Evolutionary conservation across 2,797 vertebrate genomes (phyloP).

Genomic region (Varecia variegata): DNA sequence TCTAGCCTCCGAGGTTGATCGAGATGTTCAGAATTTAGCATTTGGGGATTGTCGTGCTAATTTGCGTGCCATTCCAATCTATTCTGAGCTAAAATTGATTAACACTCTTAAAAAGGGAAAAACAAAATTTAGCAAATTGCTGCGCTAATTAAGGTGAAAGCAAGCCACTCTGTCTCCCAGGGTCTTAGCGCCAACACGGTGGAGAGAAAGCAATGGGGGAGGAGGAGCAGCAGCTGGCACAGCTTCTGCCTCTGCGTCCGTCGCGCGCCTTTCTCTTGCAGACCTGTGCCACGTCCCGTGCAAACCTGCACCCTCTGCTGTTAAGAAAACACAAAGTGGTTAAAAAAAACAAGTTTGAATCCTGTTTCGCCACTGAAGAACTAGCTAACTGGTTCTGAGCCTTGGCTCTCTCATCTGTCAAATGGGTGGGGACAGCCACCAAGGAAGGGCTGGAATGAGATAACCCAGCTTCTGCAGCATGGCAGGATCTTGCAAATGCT

Average conservation of each 20-base stretch:
- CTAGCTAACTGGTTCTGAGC: not conserved
- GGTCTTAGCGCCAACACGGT: slow-evolving; percentile 52
- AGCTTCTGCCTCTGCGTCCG: not conserved
- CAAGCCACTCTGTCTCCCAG: slow-evolving; percentile 59
- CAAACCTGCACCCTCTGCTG: not conserved
- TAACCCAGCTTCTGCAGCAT: no score
- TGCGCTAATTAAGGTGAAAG: slow-evolving; percentile 76
- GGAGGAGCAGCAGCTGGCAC: not conserved
- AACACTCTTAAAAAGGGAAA: slow-evolving; percentile 76
- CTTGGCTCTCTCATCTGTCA: not conserved
- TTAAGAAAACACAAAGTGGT: not conserved
- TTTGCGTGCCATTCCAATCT: slow-evolving; percentile 74
- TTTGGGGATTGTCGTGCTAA: slow-evolving; percentile 70
- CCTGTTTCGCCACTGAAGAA: not conserved
- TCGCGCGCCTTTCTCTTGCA: not conserved
- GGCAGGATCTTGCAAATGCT: not conserved
- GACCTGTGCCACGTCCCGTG: fast-evolving
- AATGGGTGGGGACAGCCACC: not conserved
- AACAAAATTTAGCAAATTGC: slow-evolving; percentile 79
- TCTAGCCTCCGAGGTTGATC: slow-evolving; percentile 60
- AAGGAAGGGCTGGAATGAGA: not conserved
- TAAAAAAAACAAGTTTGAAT: not conserved
- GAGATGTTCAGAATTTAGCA: slow-evolving; percentile 68
- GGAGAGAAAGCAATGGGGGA: slow-evolving; percentile 32
- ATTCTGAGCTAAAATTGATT: slow-evolving; percentile 78